phyloP scores from a whole-genome alignment of 2,797 vertebrate species.

The Apodemus agrarius region DNA sequence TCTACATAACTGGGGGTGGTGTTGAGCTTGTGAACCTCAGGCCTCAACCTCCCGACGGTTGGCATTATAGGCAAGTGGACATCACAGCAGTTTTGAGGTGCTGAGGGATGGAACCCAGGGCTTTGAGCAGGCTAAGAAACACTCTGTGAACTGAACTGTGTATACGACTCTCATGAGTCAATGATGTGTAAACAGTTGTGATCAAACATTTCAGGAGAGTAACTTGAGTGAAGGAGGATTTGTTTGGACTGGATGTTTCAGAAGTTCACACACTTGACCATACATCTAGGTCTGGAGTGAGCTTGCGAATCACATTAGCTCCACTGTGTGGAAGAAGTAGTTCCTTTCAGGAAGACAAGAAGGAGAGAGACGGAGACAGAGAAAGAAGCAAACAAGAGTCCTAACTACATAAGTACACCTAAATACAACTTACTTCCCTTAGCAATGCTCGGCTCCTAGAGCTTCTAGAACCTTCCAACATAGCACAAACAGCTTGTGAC shows the following conservation, averaged over 20 bases:
- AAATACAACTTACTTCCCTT: background rate
- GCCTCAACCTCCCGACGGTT: background rate
- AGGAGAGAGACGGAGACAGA: background rate
- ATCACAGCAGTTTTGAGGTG: background rate
- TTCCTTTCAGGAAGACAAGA: no score
- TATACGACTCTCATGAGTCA: background rate
- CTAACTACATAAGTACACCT: background rate
- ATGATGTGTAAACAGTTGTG: background rate
- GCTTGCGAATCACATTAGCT: no score
- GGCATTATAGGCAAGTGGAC: background rate
- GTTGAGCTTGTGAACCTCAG: background rate
- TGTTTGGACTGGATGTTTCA: background rate
- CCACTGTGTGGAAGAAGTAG: background rate
- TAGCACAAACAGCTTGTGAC: background rate
- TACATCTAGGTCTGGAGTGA: no score
- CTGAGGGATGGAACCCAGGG: background rate
- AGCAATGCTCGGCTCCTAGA: background rate
- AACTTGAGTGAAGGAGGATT: background rate
- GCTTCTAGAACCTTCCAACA: background rate
- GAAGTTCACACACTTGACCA: background rate
- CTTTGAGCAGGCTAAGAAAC: background rate
- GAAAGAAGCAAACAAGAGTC: background rate
- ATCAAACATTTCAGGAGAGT: background rate
- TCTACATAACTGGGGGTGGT: background rate
- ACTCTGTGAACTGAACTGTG: background rate